phyloP scores from a whole-genome alignment of 2,113 vertebrate genomes.

The Marmota flaviventris region DNA sequence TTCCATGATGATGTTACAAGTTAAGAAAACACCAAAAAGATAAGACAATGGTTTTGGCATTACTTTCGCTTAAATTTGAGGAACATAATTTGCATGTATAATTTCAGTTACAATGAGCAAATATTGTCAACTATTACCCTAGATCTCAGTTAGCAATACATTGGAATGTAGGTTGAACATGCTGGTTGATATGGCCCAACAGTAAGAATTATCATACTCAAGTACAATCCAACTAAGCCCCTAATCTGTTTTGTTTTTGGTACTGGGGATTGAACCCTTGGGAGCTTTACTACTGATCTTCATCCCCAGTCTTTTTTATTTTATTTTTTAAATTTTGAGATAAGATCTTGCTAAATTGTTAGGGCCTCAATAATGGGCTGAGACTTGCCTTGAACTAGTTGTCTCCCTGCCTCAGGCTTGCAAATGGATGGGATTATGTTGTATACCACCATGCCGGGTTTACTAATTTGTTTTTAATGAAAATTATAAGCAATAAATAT shows the following conservation, averaged over 20 bases:
- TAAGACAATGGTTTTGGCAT: not conserved
- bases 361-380: too few species aligned
- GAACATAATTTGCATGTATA: not conserved
- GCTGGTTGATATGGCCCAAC: too few species aligned
- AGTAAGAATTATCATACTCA: not conserved
- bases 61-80: not conserved
- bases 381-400: too few species aligned
- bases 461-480: constrained; percentile 15
- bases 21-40: not conserved
- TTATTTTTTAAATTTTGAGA: too few species aligned
- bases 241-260: not conserved
- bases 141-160: not conserved
- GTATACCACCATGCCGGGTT: too few species aligned
- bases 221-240: not conserved
- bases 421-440: too few species aligned
- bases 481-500: not conserved
- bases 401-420: too few species aligned
- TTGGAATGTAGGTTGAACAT: not conserved
- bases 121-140: not conserved
- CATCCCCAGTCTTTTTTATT: too few species aligned
- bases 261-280: too few species aligned
- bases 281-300: too few species aligned
- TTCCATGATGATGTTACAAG: not conserved
- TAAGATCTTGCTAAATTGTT: too few species aligned
- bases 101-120: not conserved